phyloP scores from a whole-genome alignment of 2,113 vertebrate species.

The Alethe diademata region DNA sequence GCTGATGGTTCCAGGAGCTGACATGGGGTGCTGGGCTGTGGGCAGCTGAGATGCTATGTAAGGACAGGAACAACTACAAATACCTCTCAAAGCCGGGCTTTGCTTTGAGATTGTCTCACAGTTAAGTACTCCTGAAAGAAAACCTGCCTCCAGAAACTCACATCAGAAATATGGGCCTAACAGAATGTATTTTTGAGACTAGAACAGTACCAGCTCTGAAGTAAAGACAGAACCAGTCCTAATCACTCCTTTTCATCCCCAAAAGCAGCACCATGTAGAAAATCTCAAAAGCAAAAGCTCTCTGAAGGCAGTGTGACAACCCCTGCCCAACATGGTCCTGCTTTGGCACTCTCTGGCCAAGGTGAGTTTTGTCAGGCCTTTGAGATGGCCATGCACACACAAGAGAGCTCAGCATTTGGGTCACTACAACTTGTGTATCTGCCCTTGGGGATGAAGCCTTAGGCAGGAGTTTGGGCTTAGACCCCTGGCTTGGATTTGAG shows the following conservation, averaged over 20 bases:
- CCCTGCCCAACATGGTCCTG: accelerated
- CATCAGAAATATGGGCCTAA: accelerated
- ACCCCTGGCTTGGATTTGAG: neutral
- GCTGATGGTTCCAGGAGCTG: accelerated
- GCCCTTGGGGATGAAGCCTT: neutral
- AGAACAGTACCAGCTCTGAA: neutral
- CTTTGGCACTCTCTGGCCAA: neutral
- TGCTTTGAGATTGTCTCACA: neutral
- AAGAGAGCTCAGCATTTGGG: accelerated
- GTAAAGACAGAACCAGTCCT: neutral
- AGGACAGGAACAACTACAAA: neutral
- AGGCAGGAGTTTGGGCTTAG: neutral
- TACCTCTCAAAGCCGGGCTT: neutral
- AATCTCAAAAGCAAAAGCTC: neutral
- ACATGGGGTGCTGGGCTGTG: neutral
- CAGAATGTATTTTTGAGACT: neutral
- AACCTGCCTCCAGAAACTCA: neutral
- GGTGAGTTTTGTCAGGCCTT: neutral
- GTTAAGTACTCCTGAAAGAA: neutral
- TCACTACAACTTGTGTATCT: neutral
- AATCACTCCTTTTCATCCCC: neutral
- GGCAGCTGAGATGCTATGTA: accelerated
- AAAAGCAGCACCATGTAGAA: neutral
- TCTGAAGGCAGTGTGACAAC: accelerated
- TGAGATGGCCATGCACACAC: neutral